Evolutionary conservation across 1,140 invertebrate species (phyloP).

Genomic region (Trichonephila inaurata): DNA sequence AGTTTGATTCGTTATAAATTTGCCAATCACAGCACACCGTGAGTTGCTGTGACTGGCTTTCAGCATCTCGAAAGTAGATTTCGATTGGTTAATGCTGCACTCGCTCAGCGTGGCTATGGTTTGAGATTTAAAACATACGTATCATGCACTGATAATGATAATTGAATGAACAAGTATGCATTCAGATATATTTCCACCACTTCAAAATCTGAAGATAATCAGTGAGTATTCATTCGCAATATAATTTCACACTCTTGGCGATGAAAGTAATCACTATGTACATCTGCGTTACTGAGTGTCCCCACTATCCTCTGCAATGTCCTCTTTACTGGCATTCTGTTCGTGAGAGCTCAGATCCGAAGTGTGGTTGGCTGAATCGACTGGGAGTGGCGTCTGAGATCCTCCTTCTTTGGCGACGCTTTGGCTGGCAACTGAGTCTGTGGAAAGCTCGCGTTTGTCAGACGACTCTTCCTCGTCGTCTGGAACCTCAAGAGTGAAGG

Average conservation of each 20-base stretch:
- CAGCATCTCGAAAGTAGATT: too few species aligned
- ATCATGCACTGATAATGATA: neutral
- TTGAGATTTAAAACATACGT: too few species aligned
- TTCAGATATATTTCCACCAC: neutral
- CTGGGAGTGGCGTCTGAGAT: neutral
- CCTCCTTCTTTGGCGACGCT: neutral
- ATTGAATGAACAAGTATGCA: neutral
- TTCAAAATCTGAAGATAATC: neutral
- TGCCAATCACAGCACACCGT: too few species aligned
- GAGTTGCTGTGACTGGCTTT: too few species aligned
- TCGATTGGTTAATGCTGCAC: too few species aligned
- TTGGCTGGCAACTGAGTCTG: neutral
- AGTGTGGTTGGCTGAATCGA: neutral
- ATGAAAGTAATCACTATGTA: neutral
- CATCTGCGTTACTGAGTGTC: neutral
- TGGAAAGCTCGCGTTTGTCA: conserved; percentile 2
- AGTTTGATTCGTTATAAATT: too few species aligned
- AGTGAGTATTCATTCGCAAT: neutral
- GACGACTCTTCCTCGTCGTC: conserved; percentile 34
- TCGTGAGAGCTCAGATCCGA: neutral
- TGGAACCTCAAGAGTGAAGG: conserved; percentile 52
- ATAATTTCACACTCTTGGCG: neutral
- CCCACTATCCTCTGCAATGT: neutral
- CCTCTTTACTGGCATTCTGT: neutral
- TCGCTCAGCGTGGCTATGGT: too few species aligned